Evolutionary conservation across 2,888 invertebrate species (phyloP).

Genomic region (Amphipyra tragopoginis): DNA sequence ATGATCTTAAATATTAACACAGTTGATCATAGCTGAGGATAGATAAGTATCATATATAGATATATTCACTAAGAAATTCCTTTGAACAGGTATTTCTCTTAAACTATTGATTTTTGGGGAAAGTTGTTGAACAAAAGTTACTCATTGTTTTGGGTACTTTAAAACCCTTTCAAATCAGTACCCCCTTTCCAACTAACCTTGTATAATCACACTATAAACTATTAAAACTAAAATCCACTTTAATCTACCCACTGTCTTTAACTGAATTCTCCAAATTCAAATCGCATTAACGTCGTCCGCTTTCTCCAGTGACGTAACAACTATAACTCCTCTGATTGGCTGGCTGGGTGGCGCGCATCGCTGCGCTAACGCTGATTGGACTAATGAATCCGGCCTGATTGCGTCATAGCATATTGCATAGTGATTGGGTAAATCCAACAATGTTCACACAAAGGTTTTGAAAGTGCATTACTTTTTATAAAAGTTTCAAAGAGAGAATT

Average conservation of each 20-base stretch:
- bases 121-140: no score
- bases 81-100: no score
- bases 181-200: no score
- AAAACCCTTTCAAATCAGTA: no score
- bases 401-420: constrained; percentile 49
- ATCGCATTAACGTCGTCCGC: constrained; percentile 32
- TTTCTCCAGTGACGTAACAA: constrained; percentile 54
- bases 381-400: constrained; percentile 71
- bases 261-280: constrained; percentile 45
- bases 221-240: constrained; percentile 22
- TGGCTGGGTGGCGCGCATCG: constrained; percentile 53
- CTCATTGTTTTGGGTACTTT: no score
- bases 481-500: neutral
- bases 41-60: no score
- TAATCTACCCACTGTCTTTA: constrained; percentile 33
- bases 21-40: no score
- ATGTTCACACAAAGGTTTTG: constrained; percentile 39
- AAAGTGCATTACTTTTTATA: constrained; percentile 20
- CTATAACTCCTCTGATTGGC: constrained; percentile 65
- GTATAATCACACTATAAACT: neutral
- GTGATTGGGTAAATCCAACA: constrained; percentile 44
- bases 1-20: no score
- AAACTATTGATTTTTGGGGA: no score
- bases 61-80: no score
- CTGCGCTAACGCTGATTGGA: constrained; percentile 69